Evolutionary conservation across 2,797 vertebrate genomes (phyloP).

Genomic region (Parambassis ranga): DNA sequence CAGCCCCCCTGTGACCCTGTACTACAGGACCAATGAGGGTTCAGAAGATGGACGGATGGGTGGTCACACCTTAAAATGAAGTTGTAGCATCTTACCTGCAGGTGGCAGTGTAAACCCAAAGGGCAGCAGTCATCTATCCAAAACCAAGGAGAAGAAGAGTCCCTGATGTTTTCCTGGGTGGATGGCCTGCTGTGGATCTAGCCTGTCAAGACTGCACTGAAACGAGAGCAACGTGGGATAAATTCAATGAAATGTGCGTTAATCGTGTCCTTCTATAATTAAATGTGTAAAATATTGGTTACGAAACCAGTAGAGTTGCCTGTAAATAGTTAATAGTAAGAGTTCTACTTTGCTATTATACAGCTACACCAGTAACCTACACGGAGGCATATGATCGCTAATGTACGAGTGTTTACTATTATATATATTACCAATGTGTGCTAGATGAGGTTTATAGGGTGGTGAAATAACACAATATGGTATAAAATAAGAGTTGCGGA

Average conservation of each 20-base stretch:
- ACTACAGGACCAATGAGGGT: no score
- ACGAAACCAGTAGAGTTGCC: background rate
- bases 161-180: conserved; percentile 55
- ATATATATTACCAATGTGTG: background rate
- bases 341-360: conserved; percentile 14
- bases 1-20: no score
- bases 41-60: no score
- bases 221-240: conserved; percentile 49
- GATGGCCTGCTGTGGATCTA: conserved; percentile 65
- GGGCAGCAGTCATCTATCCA: background rate
- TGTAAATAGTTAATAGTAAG: background rate
- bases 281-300: background rate
- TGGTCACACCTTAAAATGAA: no score
- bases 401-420: conserved; percentile 23
- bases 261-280: background rate
- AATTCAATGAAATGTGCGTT: conserved; percentile 51
- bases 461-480: no score
- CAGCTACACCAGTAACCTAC: conserved; percentile 19
- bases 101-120: conserved; percentile 5
- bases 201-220: conserved; percentile 55
- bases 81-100: background rate
- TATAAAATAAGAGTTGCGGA: background rate
- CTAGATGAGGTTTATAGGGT: no score
- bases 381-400: conserved; percentile 30
- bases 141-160: conserved; percentile 36